These are phyloP conservation scores for Fopius arisanus DNA, from an alignment of 1,140 invertebrate genomes.

Conservation along the genomic window DNA sequence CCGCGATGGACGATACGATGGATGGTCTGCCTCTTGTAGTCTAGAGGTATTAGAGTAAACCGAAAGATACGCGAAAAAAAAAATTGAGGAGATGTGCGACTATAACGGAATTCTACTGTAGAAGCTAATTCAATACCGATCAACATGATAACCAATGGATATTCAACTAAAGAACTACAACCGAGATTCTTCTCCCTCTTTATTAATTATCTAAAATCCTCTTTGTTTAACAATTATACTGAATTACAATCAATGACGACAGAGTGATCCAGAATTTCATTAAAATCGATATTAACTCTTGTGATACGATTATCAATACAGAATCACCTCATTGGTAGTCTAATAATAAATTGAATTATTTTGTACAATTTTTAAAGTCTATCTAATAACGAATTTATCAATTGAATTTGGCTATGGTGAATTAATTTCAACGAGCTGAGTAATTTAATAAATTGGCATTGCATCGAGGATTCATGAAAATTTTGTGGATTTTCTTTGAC, in stretches of 20 bases:
- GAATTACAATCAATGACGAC: slow-evolving; percentile 1
- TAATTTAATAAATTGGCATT: neutral
- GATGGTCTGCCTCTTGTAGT: too few relatives aligned
- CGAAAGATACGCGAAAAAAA: too few relatives aligned
- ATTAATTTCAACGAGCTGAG: neutral
- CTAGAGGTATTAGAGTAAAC: too few relatives aligned
- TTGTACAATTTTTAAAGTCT: neutral
- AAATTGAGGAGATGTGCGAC: neutral
- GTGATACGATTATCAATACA: neutral
- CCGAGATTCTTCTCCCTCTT: neutral
- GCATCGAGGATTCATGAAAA: too few relatives aligned
- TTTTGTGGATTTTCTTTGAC: too few relatives aligned
- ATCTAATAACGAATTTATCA: neutral
- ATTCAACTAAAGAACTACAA: neutral
- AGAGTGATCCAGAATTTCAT: neutral
- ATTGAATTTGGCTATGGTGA: neutral
- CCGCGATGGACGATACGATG: too few relatives aligned
- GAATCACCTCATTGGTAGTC: neutral
- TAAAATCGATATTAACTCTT: neutral
- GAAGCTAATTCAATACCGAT: too few relatives aligned
- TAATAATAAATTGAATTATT: slow-evolving; percentile 1
- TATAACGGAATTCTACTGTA: too few relatives aligned
- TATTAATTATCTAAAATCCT: neutral
- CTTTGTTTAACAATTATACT: neutral
- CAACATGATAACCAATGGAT: neutral